Conservation (phyloP, 2,113 vertebrate genomes). For the Tetraodon nigroviridis region DNA sequence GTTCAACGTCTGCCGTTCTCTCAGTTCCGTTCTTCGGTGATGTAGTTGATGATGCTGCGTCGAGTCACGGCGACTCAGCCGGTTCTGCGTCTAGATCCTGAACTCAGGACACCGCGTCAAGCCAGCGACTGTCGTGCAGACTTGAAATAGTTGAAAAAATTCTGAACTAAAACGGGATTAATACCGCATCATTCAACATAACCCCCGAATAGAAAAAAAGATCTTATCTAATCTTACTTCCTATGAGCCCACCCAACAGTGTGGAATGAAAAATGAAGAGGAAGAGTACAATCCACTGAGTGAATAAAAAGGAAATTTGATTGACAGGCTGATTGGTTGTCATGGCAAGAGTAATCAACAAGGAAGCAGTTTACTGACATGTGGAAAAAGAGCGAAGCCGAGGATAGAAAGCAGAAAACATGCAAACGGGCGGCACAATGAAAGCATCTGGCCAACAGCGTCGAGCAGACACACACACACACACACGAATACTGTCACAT, state of each 20-base stretch:
- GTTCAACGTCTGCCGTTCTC: too few relatives aligned
- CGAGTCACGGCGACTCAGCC: too few relatives aligned
- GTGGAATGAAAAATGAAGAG: constrained; percentile 39
- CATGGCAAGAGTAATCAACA: constrained; percentile 62
- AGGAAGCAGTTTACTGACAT: constrained; percentile 55
- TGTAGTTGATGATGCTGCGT: too few relatives aligned
- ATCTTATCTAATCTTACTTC: background rate
- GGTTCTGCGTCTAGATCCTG: too few relatives aligned
- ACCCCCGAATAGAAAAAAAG: background rate
- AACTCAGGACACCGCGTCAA: too few relatives aligned
- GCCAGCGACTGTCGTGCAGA: background rate
- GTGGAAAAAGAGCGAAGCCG: constrained; percentile 4
- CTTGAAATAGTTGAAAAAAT: too few relatives aligned
- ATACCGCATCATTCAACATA: too few relatives aligned
- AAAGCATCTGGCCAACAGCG: constrained; percentile 9
- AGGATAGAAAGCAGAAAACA: constrained; percentile 32
- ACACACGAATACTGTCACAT: background rate
- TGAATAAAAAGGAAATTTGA: constrained; percentile 44
- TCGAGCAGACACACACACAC: background rate
- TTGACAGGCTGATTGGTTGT: constrained; percentile 79
- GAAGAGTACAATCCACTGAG: constrained; percentile 76
- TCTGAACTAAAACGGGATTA: too few relatives aligned
- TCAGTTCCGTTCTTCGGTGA: too few relatives aligned
- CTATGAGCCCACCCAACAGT: constrained; percentile 37
- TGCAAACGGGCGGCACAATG: constrained; percentile 39